Conservation (phyloP, 1,140 invertebrate species). For the Aricia agestis region DNA sequence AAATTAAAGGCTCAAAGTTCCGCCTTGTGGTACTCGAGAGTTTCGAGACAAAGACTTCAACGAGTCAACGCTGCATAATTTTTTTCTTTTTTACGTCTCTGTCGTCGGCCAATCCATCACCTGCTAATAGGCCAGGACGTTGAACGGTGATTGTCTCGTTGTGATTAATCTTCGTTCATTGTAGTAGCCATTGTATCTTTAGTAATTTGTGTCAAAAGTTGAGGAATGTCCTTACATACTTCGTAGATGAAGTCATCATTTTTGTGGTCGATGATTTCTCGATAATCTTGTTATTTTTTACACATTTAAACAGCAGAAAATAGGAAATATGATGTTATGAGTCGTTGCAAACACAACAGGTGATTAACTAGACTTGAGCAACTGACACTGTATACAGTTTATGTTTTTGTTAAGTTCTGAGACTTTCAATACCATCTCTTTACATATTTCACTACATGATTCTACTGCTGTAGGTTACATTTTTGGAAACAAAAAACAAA, state of each 20-base stretch:
- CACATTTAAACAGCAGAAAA: not conserved
- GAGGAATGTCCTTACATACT: not conserved
- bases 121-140: not conserved
- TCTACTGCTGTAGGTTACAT: no score
- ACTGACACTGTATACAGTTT: no score
- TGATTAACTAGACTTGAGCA: no score
- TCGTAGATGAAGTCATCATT: not conserved
- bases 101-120: not conserved
- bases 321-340: no score
- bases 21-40: not conserved
- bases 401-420: no score
- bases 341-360: no score
- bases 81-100: not conserved
- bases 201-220: not conserved
- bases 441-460: no score
- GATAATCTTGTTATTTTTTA: constrained; percentile 16
- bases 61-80: not conserved
- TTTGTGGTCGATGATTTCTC: constrained; percentile 43
- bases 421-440: no score
- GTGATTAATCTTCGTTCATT: not conserved
- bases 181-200: not conserved
- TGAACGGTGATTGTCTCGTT: not conserved
- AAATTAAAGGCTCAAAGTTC: not conserved
- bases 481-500: not conserved
- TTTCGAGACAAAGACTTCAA: not conserved